A percentile compares a stretch with the other conserved stretches of the same genome.
Evolutionary conservation across 2,113 vertebrate genomes (phyloP).

Genomic region (Gavia stellata): DNA sequence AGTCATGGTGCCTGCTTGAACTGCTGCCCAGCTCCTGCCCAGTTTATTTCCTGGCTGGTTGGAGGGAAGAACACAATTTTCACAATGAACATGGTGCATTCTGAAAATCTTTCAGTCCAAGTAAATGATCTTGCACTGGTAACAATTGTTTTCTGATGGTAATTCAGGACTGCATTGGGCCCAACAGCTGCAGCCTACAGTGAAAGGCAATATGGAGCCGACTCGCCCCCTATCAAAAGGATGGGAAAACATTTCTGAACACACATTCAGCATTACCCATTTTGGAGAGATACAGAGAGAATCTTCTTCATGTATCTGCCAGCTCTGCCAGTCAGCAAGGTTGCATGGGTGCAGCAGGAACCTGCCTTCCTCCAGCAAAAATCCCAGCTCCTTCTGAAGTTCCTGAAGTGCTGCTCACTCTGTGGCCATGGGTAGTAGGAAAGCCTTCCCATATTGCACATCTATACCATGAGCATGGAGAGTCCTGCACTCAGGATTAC

Average conservation of each 20-base stretch:
- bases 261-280: not conserved
- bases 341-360: not conserved
- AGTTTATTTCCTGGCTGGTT: not conserved
- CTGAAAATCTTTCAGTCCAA: not conserved
- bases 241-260: not conserved
- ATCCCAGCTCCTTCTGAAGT: not conserved
- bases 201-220: not conserved
- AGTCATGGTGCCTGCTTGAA: not conserved
- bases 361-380: not conserved
- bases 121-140: not conserved
- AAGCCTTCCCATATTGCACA: not conserved
- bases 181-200: not conserved
- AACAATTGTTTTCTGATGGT: not conserved
- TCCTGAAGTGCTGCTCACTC: not conserved
- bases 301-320: not conserved
- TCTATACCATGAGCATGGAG: rapidly evolving
- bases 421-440: not conserved
- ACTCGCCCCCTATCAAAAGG: not conserved
- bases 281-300: not conserved
- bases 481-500: not conserved
- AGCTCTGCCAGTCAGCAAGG: not conserved
- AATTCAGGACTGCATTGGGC: not conserved
- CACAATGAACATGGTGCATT: not conserved
- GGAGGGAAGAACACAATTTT: not conserved
- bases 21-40: not conserved